Base-by-base conservation (phyloP, 2,797 vertebrate species). In the Enteromius paludinosus region DNA sequence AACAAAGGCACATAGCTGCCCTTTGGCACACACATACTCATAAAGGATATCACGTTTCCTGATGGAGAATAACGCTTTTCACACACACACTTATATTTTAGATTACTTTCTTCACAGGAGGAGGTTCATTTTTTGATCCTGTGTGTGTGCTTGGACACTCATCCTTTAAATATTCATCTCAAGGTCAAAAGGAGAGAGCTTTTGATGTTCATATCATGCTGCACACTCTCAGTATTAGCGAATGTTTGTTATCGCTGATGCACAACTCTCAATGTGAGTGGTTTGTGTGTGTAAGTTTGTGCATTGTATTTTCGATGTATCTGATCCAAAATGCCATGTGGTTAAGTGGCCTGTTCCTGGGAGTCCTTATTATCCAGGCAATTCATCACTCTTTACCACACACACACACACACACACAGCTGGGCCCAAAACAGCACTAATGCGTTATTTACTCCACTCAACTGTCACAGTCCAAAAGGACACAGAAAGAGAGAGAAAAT, bases 301-400 rank as follows among this genome's bases (percentile, higher is more conserved):
- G 20, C 66, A 47, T 79, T 69, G 38, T 76, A 62, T 81, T 79
- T 89, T 89, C 85, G 89, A 77, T 83, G 87, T 90, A 89, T 84
- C 83, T 81, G 72, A 64, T 89, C 33, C 61, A 82, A 43, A 84
- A 85, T 90, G 76, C 84, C 86, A 82, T 92, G 92, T 95, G 95
- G 94, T 96, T 96, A 92, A 95, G 93, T 94, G 94, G 77, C 89
- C 87, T 90, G 83, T 90, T 92, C 87, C 81, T 72, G 89, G 91
- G 94, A 96, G 91, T 93, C 94, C 91, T 96, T 92, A 95, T 95
- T 96, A 95, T 94, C 94, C 93, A 93, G 94, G 93, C 90, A 90
- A 94, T 93, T 96, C 96, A 96, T 97, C 95, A 96, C 93, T 92
- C 93, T 81, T 83, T 90, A 11, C 30, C 90, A 84, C 89, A 89